These are phyloP conservation scores for Yponomeuta sedellus DNA, from an alignment of 2,888 invertebrate genomes.

Conservation along the genomic window DNA sequence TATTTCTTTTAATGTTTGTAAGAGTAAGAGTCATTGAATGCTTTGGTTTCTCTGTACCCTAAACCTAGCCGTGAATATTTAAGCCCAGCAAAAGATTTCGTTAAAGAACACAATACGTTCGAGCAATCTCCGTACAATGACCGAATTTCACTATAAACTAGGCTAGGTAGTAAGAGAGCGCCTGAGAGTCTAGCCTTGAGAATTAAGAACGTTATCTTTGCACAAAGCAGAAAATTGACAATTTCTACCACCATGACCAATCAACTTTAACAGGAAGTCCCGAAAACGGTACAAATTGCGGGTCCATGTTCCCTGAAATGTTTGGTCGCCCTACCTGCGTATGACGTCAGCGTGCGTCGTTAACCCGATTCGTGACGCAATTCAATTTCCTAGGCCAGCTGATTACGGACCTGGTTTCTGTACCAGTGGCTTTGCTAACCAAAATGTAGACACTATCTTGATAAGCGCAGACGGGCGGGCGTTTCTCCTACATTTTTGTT, in stretches of 20 bases:
- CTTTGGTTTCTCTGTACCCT: not conserved
- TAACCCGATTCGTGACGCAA: constrained; percentile 28
- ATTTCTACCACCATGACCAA: not conserved
- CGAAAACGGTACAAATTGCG: not conserved
- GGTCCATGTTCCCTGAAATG: constrained; percentile 20
- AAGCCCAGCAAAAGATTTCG: not conserved
- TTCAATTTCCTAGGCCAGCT: constrained; percentile 34
- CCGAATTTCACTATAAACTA: not conserved
- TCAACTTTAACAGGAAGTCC: not conserved
- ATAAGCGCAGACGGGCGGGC: not conserved
- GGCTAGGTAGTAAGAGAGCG: not conserved
- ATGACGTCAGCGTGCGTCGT: constrained; percentile 30
- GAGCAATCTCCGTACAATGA: not conserved
- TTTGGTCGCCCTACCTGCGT: constrained; percentile 34
- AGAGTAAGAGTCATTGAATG: too few relatives aligned
- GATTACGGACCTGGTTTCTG: constrained; percentile 33
- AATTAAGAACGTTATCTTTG: not conserved
- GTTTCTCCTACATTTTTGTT: not conserved
- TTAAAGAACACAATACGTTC: not conserved
- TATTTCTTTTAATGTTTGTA: too few relatives aligned
- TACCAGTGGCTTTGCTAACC: constrained; percentile 27
- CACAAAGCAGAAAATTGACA: not conserved
- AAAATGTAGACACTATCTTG: constrained; percentile 23
- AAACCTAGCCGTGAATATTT: not conserved
- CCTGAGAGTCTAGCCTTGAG: not conserved